Conservation (phyloP, 2,888 invertebrate genomes). For the Nephrocerus scutellatus region DNA sequence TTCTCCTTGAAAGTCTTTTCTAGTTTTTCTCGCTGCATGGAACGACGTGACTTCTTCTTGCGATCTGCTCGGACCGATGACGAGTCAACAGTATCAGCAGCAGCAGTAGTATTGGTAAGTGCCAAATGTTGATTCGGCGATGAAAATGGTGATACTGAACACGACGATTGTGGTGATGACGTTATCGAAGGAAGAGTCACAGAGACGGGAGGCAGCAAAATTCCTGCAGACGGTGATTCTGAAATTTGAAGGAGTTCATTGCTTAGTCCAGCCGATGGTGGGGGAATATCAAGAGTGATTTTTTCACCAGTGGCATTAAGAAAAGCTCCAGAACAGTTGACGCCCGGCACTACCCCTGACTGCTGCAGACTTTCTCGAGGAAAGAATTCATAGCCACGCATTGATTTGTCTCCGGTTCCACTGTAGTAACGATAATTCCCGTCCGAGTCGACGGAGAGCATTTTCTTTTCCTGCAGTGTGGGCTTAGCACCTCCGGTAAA, state of each 20-base stretch:
- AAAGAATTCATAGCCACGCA: slow-evolving; percentile 69
- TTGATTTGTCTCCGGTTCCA: slow-evolving; percentile 74
- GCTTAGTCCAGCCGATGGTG: slow-evolving; percentile 42
- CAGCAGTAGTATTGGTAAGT: background rate
- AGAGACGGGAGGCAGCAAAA: slow-evolving; percentile 27
- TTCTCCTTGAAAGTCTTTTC: slow-evolving; percentile 91
- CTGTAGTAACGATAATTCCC: slow-evolving; percentile 84
- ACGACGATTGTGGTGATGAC: slow-evolving; percentile 23
- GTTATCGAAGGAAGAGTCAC: slow-evolving; percentile 14
- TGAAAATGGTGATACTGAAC: slow-evolving; percentile 9
- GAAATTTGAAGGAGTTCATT: slow-evolving; percentile 43
- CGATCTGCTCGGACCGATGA: slow-evolving; percentile 41
- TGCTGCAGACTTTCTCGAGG: slow-evolving; percentile 65
- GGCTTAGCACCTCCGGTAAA: slow-evolving; percentile 88
- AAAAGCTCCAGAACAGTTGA: slow-evolving; percentile 51
- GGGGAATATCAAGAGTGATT: slow-evolving; percentile 37
- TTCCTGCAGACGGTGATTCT: slow-evolving; percentile 36
- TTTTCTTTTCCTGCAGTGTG: slow-evolving; percentile 82
- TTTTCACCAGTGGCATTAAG: slow-evolving; percentile 52
- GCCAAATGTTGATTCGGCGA: slow-evolving; percentile 9
- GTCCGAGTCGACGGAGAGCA: slow-evolving; percentile 82
- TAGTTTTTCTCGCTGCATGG: slow-evolving; percentile 77
- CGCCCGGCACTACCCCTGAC: slow-evolving; percentile 51
- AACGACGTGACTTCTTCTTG: slow-evolving; percentile 72
- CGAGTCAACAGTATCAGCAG: slow-evolving; percentile 2